A percentile compares a stretch with the other conserved stretches of the same genome.
Evolutionary conservation across 1,140 invertebrate genomes (phyloP).

Genomic region (Meloidogyne exigua): DNA sequence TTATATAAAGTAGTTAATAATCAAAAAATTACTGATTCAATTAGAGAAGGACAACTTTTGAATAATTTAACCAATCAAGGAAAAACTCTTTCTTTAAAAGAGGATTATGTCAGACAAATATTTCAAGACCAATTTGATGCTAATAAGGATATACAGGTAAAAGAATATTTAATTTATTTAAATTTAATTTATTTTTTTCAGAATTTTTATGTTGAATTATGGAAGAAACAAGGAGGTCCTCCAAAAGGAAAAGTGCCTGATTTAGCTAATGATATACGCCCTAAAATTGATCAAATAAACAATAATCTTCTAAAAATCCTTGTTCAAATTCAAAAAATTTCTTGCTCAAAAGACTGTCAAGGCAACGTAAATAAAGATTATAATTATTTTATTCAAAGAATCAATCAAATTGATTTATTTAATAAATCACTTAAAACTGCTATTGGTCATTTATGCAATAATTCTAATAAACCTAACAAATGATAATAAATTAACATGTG

Average conservation of each 20-base stretch:
- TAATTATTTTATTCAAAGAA: background rate
- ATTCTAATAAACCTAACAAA: too few relatives aligned
- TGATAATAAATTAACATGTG: too few relatives aligned
- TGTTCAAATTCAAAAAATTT: background rate
- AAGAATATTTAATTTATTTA: background rate
- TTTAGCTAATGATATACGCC: background rate
- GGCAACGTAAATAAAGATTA: background rate
- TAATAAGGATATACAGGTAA: conserved; percentile 12
- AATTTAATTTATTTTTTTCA: background rate
- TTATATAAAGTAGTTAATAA: conserved; percentile 2
- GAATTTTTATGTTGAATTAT: background rate
- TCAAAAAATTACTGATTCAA: background rate
- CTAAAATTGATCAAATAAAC: background rate
- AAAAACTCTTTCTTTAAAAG: background rate
- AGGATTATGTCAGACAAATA: background rate
- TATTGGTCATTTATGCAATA: background rate
- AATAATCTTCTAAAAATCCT: background rate
- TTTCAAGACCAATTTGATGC: conserved; percentile 19
- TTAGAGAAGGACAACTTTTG: background rate
- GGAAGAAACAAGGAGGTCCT: background rate
- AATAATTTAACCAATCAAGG: background rate
- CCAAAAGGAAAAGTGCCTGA: background rate
- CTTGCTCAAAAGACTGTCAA: background rate
- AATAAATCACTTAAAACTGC: background rate
- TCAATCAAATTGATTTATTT: background rate